Evolutionary conservation across 2,113 vertebrate genomes (phyloP), one percentile per base, ranked within the genome.

Genomic region (Siphamia tubifer): DNA sequence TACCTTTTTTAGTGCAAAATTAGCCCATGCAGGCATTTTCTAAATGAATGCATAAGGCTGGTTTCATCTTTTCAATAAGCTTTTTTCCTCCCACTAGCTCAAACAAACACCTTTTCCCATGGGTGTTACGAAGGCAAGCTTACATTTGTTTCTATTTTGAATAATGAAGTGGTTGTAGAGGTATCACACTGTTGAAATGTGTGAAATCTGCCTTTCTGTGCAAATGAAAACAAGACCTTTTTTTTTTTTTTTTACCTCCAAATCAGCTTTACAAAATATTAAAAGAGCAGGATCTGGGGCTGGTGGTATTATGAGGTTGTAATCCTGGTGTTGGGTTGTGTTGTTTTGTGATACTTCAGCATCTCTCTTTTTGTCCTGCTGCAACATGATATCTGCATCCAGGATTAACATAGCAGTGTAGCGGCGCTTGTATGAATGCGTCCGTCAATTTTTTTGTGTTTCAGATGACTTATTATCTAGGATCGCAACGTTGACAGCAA

Each of bases 61-160:
- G 34, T 76, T 81, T 66, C 51, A 58, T 81, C 47, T 52, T 55
- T 36, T 68, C 36, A 81, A 72, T 45, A 36, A 27, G 45, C 36
- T 40, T 42, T 61, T 57, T 34, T 48, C 23, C 8, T 51, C 9
- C 36, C 47, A 66, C 55, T 48, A 40, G 45, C 54, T 44, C 63
- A 49, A 55, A 62, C 64, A 76, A 74, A 53, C 72, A 71, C 65
- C 61, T 65, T 35, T 49, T 17, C 76, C 60, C 23, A 1, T 10
- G 73, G 62, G 65, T 53, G 38, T 51, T 68, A 28, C n/a, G 47
- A 27, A 53, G 44, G 52, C 30, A 19, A 52, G 80, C 1, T 30
- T 66, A 69, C 77, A 78, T 69, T 35, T 69, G 73, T 82, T 72
- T 47, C 73, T 77, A 43, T 77, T 80, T 69, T 74, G 27, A 79